Conservation (phyloP, 1,140 invertebrate species). For the Drosophila asahinai region DNA sequence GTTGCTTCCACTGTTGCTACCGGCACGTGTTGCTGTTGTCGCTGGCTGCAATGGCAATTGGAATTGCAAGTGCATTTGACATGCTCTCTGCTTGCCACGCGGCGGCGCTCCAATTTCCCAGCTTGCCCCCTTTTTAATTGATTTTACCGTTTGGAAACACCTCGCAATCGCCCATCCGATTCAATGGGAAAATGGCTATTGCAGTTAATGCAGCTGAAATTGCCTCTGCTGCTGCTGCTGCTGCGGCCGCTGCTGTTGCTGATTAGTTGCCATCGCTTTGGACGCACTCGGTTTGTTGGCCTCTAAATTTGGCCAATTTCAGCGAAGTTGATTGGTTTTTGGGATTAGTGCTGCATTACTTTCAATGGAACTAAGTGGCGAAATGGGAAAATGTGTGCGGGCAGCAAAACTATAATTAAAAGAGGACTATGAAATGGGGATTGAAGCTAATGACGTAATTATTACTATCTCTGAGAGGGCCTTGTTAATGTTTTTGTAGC, state of each 20-base stretch:
- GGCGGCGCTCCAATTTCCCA: conserved; percentile 30
- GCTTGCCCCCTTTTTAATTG: conserved; percentile 65
- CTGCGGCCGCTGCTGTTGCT: conserved; percentile 5
- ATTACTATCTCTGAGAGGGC: no score
- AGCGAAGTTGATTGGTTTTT: conserved; percentile 48
- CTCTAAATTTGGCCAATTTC: conserved; percentile 49
- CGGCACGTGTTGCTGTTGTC: conserved; percentile 17
- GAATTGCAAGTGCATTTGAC: conserved; percentile 41
- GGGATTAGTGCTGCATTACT: conserved; percentile 25
- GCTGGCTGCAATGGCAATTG: conserved; percentile 20
- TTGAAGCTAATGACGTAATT: background rate
- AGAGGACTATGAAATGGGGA: background rate
- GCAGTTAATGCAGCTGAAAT: conserved; percentile 37
- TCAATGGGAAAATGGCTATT: conserved; percentile 37
- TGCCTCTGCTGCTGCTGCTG: conserved; percentile 1
- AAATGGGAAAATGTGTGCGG: conserved; percentile 17
- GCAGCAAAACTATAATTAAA: conserved; percentile 20
- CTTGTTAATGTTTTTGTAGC: background rate
- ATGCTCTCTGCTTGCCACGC: conserved; percentile 23
- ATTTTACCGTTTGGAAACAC: conserved; percentile 67
- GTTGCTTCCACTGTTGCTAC: conserved; percentile 22
- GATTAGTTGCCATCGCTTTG: conserved; percentile 39
- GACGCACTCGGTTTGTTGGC: conserved; percentile 22
- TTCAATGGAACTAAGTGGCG: conserved; percentile 6
- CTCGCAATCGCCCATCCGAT: conserved; percentile 51